phyloP scores from a whole-genome alignment of 1,140 invertebrate genomes.

The Cardiocondyla obscurior region DNA sequence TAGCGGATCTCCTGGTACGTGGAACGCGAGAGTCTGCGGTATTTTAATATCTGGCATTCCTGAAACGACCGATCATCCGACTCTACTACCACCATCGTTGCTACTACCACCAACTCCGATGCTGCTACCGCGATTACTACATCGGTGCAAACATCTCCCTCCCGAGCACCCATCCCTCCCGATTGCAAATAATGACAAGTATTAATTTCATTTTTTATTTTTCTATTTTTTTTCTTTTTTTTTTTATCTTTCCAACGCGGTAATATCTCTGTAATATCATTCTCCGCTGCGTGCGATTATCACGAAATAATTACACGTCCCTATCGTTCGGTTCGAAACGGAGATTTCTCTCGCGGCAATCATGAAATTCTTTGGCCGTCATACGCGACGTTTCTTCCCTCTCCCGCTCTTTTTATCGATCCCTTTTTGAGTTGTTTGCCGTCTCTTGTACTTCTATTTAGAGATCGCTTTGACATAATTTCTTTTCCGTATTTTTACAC shows the following conservation, averaged over 20 bases:
- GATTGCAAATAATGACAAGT: constrained; percentile 5
- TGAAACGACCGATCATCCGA: constrained; percentile 80
- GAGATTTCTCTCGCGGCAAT: not conserved
- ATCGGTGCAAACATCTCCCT: not conserved
- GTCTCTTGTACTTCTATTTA: not conserved
- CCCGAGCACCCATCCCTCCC: not conserved
- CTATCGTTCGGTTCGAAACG: not conserved
- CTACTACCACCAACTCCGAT: constrained; percentile 28
- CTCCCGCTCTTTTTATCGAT: not conserved
- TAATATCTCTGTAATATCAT: too few species aligned
- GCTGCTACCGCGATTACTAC: not conserved
- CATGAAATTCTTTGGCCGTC: not conserved
- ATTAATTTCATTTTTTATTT: not conserved
- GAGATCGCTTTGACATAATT: constrained; percentile 23
- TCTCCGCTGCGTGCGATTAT: not conserved
- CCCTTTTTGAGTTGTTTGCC: not conserved
- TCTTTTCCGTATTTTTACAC: constrained; percentile 28
- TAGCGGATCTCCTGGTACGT: constrained; percentile 61
- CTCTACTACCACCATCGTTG: constrained; percentile 60
- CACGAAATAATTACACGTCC: not conserved
- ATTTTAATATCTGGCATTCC: constrained; percentile 84
- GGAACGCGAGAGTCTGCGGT: constrained; percentile 79
- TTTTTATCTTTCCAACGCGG: too few species aligned
- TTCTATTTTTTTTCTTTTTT: too few species aligned
- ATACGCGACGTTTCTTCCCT: not conserved